Base-by-base conservation (phyloP, 2,888 invertebrate genomes). In the Selenia dentaria region DNA sequence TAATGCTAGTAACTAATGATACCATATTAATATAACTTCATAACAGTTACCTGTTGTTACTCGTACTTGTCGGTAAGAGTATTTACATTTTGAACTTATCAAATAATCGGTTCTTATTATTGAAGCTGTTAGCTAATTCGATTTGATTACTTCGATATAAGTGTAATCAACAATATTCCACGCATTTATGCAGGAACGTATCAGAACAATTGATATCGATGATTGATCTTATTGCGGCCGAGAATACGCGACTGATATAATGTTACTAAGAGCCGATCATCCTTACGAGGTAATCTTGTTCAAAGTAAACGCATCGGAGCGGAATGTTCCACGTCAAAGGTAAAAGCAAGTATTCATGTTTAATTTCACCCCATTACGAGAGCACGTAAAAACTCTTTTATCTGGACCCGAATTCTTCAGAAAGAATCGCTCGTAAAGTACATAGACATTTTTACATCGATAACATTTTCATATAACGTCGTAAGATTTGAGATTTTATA, bases 311-410 rank as follows among this genome's bases (percentile, higher is more conserved):
- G 79, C 85, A 88, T 77, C 78, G 81, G 70, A 78, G 79, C 74
- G 89, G 88, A 89, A 89, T 84, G 79, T 84, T 87, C 80, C 84
- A 80, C 83, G 76, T 83, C 83, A 79, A 74, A 81, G 88, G 88
- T 85, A 88, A 85, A 79, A 79, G 85, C 80, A 86, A 82, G 86
- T 85, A 88, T 86, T 86, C 85, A 86, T 86, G 85, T 87, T 85
- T 85, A 87, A 89, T 88, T 87, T 88, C 81, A 74, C 74, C 78
- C 70, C 27, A 64, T 57, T 72, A 78, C 73, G 63, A 78, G 76
- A 71, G 72, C 67, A 70, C 70, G 67, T 70, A 78, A 83, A 81
- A 84, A 84, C 64, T 76, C 74, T 83, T 81, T 83, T 77, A 72
- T 78, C 78, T 78, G 76, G 70, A 79, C 80, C 78, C 72, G 51